These are phyloP conservation scores for Ommatoiulus sabulosus DNA, from an alignment of 2,888 invertebrate genomes.

Conservation along the genomic window DNA sequence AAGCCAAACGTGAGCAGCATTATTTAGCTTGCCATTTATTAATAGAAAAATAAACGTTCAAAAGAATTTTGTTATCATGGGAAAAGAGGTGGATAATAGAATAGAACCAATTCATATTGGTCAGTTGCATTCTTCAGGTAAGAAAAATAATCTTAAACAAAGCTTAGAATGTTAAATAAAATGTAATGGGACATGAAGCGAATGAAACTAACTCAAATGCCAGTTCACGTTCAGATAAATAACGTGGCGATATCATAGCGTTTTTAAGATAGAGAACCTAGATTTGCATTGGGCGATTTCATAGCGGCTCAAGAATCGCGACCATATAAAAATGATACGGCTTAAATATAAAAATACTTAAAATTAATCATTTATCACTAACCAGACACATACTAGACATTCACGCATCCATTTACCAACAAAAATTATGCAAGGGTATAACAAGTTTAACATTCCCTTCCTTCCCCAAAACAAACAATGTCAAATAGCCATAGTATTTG, in stretches of 20 bases:
- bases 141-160: no score
- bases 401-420: neutral
- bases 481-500: neutral
- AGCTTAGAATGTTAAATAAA: neutral
- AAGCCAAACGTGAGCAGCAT: no score
- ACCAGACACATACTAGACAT: neutral
- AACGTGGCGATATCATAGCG: neutral
- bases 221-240: neutral
- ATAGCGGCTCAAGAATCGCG: neutral
- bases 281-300: neutral
- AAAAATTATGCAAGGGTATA: constrained; percentile 1
- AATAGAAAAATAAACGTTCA: no score
- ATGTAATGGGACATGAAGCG: neutral
- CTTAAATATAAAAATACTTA: neutral
- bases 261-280: neutral
- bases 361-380: neutral
- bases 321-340: neutral
- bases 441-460: neutral
- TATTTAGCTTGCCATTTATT: no score
- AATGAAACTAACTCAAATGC: neutral
- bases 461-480: neutral
- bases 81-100: no score
- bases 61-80: no score
- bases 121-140: no score
- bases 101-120: no score